Base-by-base conservation (phyloP, 2,797 vertebrate species). In the Leptatherina wallacei region DNA sequence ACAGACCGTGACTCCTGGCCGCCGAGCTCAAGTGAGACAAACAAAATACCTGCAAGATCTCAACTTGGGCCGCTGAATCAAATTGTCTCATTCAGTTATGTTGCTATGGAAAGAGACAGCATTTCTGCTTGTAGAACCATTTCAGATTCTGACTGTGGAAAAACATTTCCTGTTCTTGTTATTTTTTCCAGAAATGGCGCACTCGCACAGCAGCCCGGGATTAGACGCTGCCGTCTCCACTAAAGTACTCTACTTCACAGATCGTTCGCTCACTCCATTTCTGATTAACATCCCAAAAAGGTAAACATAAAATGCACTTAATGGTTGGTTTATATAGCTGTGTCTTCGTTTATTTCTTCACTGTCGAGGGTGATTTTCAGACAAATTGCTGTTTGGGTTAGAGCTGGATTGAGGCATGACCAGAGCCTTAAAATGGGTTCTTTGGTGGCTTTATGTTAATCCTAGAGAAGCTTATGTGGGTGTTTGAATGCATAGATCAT, bases 211-310 rank as follows among this genome's bases (percentile, higher is more conserved):
- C 87, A 97, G 95, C 29, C 97, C 98, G 0, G 82, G 95, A 55
- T 92, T 98, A 91, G 96, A 95, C 88, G 89, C 92, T 24, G 89
- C 94, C 79, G 83, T 96, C 89, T 96, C 94, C 84, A 99, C 98
- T 77, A 99, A 99, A 97, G 97, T 98, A 93, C 96, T 99, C 57
- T 99, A 99, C 92, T 99, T 98, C 92, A 99, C 98, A 2, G 97
- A 98, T 85, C 96, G 97, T 77, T 99, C 98, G 32, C 97, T 99
- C 79, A 99, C 98, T 4, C 98, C 98, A 22, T 99, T 99, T 89
- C 96, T 99, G 93, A 96, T 99, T 87, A 99, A 95, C 93, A 98
- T 99, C 93, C 97, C 98, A 82, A 99, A 99, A 95, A 98, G 98
- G 98, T 97, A 57, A 78, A 40, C 51, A 77, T n/a, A 64, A 63